Conservation (phyloP, 1,140 invertebrate genomes). For the Drosophila leontia region DNA sequence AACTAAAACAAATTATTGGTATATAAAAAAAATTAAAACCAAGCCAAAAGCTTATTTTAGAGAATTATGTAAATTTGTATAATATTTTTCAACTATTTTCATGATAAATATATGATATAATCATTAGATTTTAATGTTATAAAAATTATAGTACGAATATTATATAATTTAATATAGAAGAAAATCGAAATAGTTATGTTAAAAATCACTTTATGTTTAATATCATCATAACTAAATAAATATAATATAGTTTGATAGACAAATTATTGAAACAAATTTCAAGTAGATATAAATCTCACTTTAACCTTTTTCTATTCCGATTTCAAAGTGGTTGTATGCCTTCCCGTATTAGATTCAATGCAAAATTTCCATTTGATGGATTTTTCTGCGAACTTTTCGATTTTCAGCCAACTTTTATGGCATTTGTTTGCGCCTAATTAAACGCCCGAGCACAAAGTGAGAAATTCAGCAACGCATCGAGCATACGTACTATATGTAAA, state of each 20-base stretch:
- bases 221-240: too few species aligned
- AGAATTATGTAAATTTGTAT: background rate
- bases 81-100: background rate
- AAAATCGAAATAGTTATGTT: too few species aligned
- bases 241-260: too few species aligned
- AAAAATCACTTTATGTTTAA: too few species aligned
- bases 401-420: slow-evolving; percentile 38
- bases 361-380: background rate
- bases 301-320: background rate
- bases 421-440: slow-evolving; percentile 71
- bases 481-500: slow-evolving; percentile 47
- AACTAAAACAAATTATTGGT: background rate
- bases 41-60: background rate
- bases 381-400: slow-evolving; percentile 32
- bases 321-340: background rate
- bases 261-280: too few species aligned
- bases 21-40: background rate
- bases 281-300: background rate
- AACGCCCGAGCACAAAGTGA: slow-evolving; percentile 42
- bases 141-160: background rate
- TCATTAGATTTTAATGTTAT: background rate
- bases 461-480: slow-evolving; percentile 54
- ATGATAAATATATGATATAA: background rate
- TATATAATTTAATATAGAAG: too few species aligned
- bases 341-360: background rate